A percentile compares a stretch with the other conserved stretches of the same genome.
phyloP scores from a whole-genome alignment of 2,888 invertebrate species.

The Mellilla xanthometata region DNA sequence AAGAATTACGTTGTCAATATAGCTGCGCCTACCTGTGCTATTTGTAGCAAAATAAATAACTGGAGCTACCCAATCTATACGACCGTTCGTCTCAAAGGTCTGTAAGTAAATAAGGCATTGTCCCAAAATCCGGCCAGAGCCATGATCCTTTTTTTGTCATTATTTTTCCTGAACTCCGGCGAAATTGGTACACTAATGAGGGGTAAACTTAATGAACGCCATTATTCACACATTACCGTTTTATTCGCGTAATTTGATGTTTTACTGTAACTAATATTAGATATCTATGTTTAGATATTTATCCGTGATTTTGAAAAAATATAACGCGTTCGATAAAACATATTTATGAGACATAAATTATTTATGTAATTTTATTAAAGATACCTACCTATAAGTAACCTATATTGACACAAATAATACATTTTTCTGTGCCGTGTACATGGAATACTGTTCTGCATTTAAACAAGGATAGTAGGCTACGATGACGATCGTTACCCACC shows the following conservation, averaged over 20 bases:
- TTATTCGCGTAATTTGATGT: background rate
- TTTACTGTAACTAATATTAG: too few relatives aligned
- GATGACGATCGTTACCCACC: too few relatives aligned
- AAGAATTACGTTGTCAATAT: slow-evolving; percentile 23
- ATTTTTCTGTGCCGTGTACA: too few relatives aligned
- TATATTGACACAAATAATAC: too few relatives aligned
- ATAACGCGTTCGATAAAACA: too few relatives aligned
- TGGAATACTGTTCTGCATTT: too few relatives aligned
- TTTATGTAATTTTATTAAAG: too few relatives aligned
- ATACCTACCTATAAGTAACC: too few relatives aligned
- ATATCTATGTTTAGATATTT: too few relatives aligned
- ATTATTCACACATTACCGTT: slow-evolving; percentile 33
- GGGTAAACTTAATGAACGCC: slow-evolving; percentile 33
- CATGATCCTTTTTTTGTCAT: slow-evolving; percentile 30
- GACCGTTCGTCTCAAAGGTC: slow-evolving; percentile 28
- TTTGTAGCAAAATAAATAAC: slow-evolving; percentile 28
- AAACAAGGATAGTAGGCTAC: too few relatives aligned
- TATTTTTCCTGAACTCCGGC: slow-evolving; percentile 32
- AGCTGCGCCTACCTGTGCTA: slow-evolving; percentile 17
- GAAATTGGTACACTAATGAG: slow-evolving; percentile 36
- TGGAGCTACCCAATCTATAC: slow-evolving; percentile 26
- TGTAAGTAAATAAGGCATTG: slow-evolving; percentile 27
- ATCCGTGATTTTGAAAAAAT: too few relatives aligned
- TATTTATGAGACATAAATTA: too few relatives aligned
- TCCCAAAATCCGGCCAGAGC: slow-evolving; percentile 25